Evolutionary conservation across 1,140 invertebrate species (phyloP).

Genomic region (Penaeus chinensis): DNA sequence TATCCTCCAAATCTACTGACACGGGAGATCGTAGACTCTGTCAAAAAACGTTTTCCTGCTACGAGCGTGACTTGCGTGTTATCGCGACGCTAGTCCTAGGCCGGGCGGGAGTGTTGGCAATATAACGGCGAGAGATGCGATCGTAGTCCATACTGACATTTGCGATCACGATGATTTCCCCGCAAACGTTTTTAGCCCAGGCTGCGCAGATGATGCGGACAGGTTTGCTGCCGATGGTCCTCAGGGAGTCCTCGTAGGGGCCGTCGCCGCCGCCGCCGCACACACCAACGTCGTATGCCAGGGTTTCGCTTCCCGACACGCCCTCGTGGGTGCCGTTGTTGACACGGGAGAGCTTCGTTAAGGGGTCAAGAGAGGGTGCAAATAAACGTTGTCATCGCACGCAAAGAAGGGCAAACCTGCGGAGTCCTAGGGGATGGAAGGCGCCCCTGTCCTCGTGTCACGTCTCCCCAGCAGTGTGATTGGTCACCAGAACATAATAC

Average conservation of each 20-base stretch:
- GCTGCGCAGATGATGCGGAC: background rate
- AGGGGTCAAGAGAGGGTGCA: constrained; percentile 24
- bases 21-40: background rate
- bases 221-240: background rate
- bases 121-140: background rate
- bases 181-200: background rate
- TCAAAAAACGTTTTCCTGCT: too few species aligned
- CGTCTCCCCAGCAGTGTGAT: constrained; percentile 39
- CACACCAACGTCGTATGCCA: too few species aligned
- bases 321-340: constrained; percentile 13
- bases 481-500: constrained; percentile 60
- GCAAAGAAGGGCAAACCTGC: constrained; percentile 50
- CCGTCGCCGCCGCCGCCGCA: too few species aligned
- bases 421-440: constrained; percentile 38
- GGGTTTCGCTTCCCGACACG: background rate
- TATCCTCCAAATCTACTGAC: constrained; percentile 11
- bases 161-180: background rate
- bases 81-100: too few species aligned
- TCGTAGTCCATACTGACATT: background rate
- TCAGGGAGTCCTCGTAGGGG: too few species aligned
- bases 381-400: constrained; percentile 57
- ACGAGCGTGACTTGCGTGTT: too few species aligned
- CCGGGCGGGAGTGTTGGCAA: background rate
- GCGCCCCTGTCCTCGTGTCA: constrained; percentile 49
- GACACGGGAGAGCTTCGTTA: background rate